phyloP scores from a whole-genome alignment of 2,888 invertebrate genomes.

The Machimus rusticus region DNA sequence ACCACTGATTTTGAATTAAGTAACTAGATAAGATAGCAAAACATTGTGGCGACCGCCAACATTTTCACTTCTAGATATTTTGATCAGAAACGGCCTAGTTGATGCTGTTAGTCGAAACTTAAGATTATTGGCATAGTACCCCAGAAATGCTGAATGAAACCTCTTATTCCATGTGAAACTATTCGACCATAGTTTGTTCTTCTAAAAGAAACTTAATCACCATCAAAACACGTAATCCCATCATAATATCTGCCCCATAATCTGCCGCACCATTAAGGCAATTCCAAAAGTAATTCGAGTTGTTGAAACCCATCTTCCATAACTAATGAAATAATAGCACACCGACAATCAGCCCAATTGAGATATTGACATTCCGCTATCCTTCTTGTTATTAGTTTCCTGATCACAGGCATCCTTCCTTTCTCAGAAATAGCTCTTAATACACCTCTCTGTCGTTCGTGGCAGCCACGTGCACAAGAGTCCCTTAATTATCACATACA shows the following conservation, averaged over 20 bases:
- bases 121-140: no score
- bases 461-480: not conserved
- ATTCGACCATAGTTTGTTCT: not conserved
- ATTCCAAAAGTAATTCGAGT: not conserved
- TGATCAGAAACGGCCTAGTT: no score
- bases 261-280: not conserved
- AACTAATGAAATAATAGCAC: conserved; percentile 16
- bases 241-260: not conserved
- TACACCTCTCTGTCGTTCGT: not conserved
- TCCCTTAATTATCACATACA: not conserved
- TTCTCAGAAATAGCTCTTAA: not conserved
- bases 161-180: not conserved
- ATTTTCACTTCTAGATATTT: no score
- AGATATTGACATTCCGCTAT: not conserved
- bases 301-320: not conserved
- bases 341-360: conserved; percentile 7
- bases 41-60: no score
- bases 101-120: no score
- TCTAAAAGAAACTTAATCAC: not conserved
- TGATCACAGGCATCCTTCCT: not conserved
- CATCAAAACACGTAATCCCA: not conserved
- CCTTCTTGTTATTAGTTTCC: not conserved
- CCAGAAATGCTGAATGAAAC: not conserved
- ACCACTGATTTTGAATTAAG: no score
- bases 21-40: no score